A percentile compares a stretch with the other conserved stretches of the same genome.
Evolutionary conservation across 2,797 vertebrate species (phyloP).

Genomic region (Manis pentadactyla): DNA sequence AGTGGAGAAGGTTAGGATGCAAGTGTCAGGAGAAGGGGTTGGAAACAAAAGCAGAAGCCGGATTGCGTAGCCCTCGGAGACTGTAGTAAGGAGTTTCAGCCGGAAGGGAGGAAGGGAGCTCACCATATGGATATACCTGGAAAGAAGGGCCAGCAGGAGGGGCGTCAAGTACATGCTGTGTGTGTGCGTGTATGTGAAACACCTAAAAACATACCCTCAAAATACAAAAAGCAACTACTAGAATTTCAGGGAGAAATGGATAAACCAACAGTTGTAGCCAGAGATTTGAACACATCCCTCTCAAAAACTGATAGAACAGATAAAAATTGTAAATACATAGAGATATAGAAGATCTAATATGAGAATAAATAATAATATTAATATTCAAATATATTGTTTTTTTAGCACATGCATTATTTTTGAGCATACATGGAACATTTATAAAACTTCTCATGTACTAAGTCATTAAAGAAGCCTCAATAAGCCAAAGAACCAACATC

Average conservation of each 20-base stretch:
- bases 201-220: background rate
- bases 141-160: background rate
- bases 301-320: background rate
- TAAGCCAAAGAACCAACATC: background rate
- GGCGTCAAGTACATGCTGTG: too few species aligned
- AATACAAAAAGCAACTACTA: background rate
- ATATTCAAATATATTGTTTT: background rate
- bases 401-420: background rate
- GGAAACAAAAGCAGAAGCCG: background rate
- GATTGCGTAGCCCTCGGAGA: background rate
- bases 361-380: background rate
- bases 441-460: background rate
- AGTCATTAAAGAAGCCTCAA: background rate
- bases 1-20: background rate
- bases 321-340: background rate
- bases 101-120: background rate
- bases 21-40: background rate
- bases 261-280: background rate
- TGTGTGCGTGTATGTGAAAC: background rate
- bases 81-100: background rate
- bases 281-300: background rate
- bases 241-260: background rate
- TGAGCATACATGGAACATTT: background rate
- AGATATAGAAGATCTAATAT: background rate
- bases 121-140: rapidly evolving